Base-by-base conservation (phyloP, 2,797 vertebrate genomes). In the Rhabdophis nuchalis region DNA sequence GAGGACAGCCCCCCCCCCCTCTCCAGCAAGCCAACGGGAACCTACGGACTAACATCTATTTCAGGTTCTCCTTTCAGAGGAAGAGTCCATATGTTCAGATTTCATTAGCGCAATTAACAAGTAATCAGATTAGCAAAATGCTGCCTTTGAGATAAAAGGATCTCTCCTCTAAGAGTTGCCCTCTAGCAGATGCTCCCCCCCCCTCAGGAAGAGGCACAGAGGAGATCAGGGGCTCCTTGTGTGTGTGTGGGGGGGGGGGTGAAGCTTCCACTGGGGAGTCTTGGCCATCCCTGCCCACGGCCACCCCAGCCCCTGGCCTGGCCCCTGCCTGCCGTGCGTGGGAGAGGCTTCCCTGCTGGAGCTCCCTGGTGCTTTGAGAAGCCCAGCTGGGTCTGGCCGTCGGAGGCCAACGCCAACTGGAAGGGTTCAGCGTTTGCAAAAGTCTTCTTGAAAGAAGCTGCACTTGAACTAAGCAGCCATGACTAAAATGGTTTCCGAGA, bases 371-470 rank as follows among this genome's bases (percentile, higher is more conserved):
- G 18, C 52, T 56, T 12, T 32, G n/a, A 54, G 9, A 87, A 32
- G 1, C n/a, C 4, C 10, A 5, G 0, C 36, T 23, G 11, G 12
- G 10, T 0, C n/a, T 25, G 53, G 9, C 5, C 27, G 0, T 0
- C 57, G 9, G 16, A 0, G 20, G 4, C 10, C 9, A 6, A 29
- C 20, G 23, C 46, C 46, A 5, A 50, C 46, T 6, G 46, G 16
- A 93, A 94, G 93, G 5, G 91, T 90, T 90, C 86, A 29, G 0
- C 86, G 92, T 95, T 95, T 94, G 92, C 85, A 87, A 72, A 91
- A 50, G 50, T 64, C 61, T 92, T 95, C 95, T 94, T 94, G 92
- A 90, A 95, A 96, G 95, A 94, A 89, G 93, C 93, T 91, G 25
- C 91, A 77, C 61, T 90, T 95, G 94, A 86, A 92, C 64, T 93